These are phyloP conservation scores for Dinomys branickii DNA, from an alignment of 2,113 vertebrate species.

Conservation along the genomic window DNA sequence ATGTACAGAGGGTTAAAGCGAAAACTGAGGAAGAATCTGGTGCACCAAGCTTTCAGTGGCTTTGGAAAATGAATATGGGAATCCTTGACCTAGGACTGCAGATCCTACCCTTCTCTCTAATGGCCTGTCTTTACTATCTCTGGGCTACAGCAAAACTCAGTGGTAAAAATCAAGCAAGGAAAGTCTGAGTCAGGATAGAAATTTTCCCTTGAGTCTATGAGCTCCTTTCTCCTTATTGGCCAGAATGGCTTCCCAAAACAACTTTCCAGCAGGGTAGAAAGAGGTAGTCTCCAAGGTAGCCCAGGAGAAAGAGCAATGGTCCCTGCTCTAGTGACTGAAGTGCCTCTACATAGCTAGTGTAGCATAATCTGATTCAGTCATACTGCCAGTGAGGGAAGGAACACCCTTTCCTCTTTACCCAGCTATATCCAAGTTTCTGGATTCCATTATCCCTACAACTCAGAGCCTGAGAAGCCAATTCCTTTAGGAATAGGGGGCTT, in stretches of 20 bases:
- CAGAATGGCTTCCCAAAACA: not conserved
- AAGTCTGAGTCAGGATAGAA: not conserved
- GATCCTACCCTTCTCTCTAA: not conserved
- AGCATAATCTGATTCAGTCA: not conserved
- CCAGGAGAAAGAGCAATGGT: not conserved
- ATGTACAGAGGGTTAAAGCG: not conserved
- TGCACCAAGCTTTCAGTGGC: not conserved
- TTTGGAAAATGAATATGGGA: not conserved
- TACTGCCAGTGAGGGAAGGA: fast-evolving
- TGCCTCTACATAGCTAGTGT: not conserved
- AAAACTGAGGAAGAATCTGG: not conserved
- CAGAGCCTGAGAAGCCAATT: not conserved
- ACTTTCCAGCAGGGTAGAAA: no score
- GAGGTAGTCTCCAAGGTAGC: not conserved
- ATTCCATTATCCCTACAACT: not conserved
- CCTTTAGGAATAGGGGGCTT: not conserved
- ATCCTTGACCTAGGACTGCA: not conserved
- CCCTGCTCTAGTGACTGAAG: not conserved
- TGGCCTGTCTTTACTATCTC: not conserved
- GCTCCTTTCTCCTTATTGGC: not conserved
- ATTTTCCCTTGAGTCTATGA: not conserved
- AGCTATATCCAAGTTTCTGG: not conserved
- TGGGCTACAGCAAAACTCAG: not conserved
- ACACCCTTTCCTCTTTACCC: not conserved
- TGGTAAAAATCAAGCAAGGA: not conserved